Percentiles rank a stretch among this genome's conserved stretches.
Evolutionary conservation across 2,888 invertebrate species (phyloP).

Genomic region (Anagyrus pseudococci): DNA sequence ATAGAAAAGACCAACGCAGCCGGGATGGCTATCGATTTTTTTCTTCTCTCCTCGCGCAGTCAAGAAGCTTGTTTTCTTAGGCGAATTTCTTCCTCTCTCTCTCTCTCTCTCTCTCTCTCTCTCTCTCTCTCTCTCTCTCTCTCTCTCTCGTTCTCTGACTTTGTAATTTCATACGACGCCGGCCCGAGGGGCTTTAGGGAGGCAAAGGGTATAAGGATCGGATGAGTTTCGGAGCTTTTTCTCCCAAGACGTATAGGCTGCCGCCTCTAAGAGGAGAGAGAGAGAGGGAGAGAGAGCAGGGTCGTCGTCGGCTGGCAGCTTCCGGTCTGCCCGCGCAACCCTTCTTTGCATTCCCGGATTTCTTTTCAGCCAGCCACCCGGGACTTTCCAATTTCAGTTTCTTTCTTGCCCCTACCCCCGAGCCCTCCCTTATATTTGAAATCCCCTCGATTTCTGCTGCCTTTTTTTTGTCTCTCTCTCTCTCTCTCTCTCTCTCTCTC

Average conservation of each 20-base stretch:
- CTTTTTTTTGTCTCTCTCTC: too few species aligned
- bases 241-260: neutral
- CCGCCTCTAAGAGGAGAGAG: too few species aligned
- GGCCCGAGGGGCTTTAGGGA: constrained; percentile 2
- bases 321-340: constrained; percentile 16
- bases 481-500: too few species aligned
- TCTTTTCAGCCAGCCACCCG: neutral
- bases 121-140: neutral
- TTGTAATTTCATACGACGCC: constrained; percentile 37
- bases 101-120: neutral
- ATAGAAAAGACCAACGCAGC: too few species aligned
- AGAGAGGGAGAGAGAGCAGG: neutral
- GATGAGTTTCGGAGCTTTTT: neutral
- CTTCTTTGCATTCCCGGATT: constrained; percentile 28
- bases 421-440: too few species aligned
- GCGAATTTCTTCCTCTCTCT: neutral
- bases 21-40: constrained; percentile 24
- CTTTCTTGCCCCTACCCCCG: neutral
- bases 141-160: constrained; percentile 13
- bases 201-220: too few species aligned
- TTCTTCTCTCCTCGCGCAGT: neutral
- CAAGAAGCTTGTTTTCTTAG: constrained; percentile 30
- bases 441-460: too few species aligned
- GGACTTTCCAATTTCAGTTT: neutral
- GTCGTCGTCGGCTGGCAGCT: constrained; percentile 4